Percentiles rank a stretch among this genome's conserved stretches.
These are phyloP conservation scores for Sipha flava DNA, from an alignment of 1,140 invertebrate species.

Conservation along the genomic window DNA sequence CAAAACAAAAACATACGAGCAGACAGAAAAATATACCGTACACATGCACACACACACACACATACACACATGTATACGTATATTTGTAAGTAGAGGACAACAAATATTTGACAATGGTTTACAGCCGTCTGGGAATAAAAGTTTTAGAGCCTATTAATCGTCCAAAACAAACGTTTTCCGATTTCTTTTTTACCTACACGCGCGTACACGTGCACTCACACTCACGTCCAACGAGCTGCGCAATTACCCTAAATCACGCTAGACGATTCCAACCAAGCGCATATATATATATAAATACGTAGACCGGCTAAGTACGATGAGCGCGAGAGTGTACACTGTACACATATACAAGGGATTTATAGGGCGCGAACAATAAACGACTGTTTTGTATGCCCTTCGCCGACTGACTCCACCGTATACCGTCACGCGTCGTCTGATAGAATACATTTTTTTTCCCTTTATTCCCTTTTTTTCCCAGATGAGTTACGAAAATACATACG, in stretches of 20 bases:
- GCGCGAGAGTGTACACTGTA: no score
- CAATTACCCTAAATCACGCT: slow-evolving; percentile 29
- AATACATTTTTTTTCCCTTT: no score
- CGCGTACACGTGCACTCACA: not conserved
- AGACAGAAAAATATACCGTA: not conserved
- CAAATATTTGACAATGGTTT: slow-evolving; percentile 30
- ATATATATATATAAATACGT: not conserved
- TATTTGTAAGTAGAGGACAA: not conserved
- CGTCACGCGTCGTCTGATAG: no score
- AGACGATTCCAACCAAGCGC: not conserved
- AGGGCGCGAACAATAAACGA: not conserved
- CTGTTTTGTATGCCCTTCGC: no score
- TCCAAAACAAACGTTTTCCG: slow-evolving; percentile 23
- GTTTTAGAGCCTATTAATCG: slow-evolving; percentile 25
- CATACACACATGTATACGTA: not conserved
- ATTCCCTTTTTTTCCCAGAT: no score
- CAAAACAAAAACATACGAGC: not conserved
- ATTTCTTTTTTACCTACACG: slow-evolving; percentile 9
- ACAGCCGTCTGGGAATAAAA: slow-evolving; percentile 28
- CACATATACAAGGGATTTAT: not conserved
- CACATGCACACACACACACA: not conserved
- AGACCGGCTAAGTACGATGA: no score
- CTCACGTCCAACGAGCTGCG: not conserved
- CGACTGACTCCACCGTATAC: no score
- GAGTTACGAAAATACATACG: no score